Conservation (phyloP, 2,797 vertebrate species). For the Semaprochilodus insignis region DNA sequence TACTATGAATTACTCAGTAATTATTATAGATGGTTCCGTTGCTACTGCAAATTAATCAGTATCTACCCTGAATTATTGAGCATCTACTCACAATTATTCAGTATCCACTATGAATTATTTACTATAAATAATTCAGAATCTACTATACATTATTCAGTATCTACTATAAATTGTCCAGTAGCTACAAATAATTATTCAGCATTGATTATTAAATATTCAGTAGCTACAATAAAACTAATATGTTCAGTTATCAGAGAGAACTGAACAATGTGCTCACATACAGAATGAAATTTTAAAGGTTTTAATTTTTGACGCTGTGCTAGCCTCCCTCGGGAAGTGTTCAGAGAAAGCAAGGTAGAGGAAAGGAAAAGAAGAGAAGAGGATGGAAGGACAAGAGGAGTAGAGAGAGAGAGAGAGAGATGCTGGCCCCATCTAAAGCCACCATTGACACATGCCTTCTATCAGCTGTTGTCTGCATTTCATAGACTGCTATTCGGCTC, state of each 20-base stretch:
- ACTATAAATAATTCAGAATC: too few relatives aligned
- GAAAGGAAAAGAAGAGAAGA: slow-evolving; percentile 19
- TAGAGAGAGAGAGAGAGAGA: slow-evolving; percentile 1
- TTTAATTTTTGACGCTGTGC: not conserved
- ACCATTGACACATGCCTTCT: slow-evolving; percentile 18
- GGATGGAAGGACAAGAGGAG: not conserved
- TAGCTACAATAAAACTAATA: not conserved
- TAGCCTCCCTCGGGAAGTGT: not conserved
- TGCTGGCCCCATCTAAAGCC: slow-evolving; percentile 8
- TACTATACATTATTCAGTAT: too few relatives aligned
- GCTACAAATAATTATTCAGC: too few relatives aligned
- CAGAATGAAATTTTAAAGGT: not conserved
- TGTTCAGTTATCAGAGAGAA: not conserved
- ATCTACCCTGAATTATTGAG: not conserved
- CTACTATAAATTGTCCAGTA: too few relatives aligned
- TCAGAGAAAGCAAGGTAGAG: slow-evolving; percentile 40
- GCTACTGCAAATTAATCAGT: not conserved
- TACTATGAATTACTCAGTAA: too few relatives aligned
- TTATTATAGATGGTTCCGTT: not conserved
- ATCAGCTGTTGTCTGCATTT: slow-evolving; percentile 21
- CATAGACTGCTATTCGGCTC: not conserved
- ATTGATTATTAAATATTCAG: not conserved
- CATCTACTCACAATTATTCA: not conserved
- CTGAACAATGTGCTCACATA: not conserved
- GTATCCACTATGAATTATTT: not conserved